Conservation (phyloP, 2,797 vertebrate species). For the Setipinna tenuifilis region DNA sequence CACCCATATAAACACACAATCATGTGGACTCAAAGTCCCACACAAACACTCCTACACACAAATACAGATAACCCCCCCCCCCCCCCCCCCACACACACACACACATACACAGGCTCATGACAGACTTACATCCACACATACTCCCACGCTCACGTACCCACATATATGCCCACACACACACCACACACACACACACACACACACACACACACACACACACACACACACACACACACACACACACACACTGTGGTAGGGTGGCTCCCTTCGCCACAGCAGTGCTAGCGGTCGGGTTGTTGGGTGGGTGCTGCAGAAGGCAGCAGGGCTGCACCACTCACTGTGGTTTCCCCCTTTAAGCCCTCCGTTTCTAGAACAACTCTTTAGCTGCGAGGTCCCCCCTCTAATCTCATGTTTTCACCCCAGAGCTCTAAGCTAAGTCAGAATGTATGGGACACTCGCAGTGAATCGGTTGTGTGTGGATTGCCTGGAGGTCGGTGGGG, state of each 20-base stretch:
- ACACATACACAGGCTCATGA: slow-evolving; percentile 33
- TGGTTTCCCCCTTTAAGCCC: slow-evolving; percentile 65
- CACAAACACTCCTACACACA: slow-evolving; percentile 26
- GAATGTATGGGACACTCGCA: slow-evolving; percentile 34
- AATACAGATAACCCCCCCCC: too few relatives aligned
- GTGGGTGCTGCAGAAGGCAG: slow-evolving; percentile 52
- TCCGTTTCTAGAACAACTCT: slow-evolving; percentile 63
- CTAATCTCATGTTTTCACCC: slow-evolving; percentile 61
- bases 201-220: slow-evolving; percentile 3
- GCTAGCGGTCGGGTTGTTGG: slow-evolving; percentile 45
- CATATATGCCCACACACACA: neutral
- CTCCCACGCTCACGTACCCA: slow-evolving; percentile 36
- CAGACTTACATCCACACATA: neutral
- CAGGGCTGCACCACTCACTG: slow-evolving; percentile 54
- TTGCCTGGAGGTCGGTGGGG: neutral
- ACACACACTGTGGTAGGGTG: slow-evolving; percentile 30
- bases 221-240: slow-evolving; percentile 29
- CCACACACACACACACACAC: slow-evolving; percentile 25
- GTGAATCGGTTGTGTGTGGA: neutral
- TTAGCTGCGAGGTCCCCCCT: slow-evolving; percentile 49
- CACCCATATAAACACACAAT: neutral
- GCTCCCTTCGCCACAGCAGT: slow-evolving; percentile 33
- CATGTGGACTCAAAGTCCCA: neutral
- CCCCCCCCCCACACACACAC: too few relatives aligned
- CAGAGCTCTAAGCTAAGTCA: slow-evolving; percentile 43